Evolutionary conservation across 2,113 vertebrate genomes (phyloP).

Genomic region (Forbesichthys papilliferus): DNA sequence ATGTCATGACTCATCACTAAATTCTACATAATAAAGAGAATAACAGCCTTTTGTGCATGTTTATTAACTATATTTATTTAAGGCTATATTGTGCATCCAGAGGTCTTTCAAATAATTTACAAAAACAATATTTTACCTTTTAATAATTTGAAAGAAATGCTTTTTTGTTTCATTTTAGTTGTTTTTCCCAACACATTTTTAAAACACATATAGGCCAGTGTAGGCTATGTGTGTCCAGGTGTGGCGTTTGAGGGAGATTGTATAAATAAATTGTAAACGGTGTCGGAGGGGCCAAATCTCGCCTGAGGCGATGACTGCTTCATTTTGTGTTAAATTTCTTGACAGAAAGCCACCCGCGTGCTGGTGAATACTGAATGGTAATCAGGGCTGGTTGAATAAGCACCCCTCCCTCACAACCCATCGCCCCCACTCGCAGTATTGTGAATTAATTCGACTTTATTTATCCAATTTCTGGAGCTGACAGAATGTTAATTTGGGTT

Average conservation of each 20-base stretch:
- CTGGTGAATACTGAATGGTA: constrained; percentile 93
- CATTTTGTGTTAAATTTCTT: constrained; percentile 86
- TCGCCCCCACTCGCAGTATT: constrained; percentile 94
- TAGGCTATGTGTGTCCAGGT: constrained; percentile 56
- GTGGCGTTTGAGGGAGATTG: constrained; percentile 64
- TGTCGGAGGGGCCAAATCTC: constrained; percentile 85
- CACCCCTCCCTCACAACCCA: constrained; percentile 80
- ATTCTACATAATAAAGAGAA: too few relatives aligned
- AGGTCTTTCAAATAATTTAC: too few relatives aligned
- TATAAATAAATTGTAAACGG: constrained; percentile 96
- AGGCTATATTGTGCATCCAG: too few relatives aligned
- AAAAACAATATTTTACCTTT: too few relatives aligned
- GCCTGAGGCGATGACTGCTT: constrained; percentile 86
- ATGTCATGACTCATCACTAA: too few relatives aligned
- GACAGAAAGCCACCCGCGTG: constrained; percentile 87
- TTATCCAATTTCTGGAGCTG: constrained; percentile 94
- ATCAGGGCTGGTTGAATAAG: constrained; percentile 88
- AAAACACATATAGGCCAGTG: constrained; percentile 45
- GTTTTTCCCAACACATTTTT: neutral
- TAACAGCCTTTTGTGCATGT: too few relatives aligned
- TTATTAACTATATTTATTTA: too few relatives aligned
- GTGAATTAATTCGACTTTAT: constrained; percentile 95
- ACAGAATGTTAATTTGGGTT: constrained; percentile 96
- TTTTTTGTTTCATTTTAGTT: neutral
- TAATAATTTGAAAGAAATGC: too few relatives aligned